A percentile compares a stretch with the other conserved stretches of the same genome.
Conservation (phyloP, 2,113 vertebrate species). For the Rhynchopsitta pachyrhyncha region DNA sequence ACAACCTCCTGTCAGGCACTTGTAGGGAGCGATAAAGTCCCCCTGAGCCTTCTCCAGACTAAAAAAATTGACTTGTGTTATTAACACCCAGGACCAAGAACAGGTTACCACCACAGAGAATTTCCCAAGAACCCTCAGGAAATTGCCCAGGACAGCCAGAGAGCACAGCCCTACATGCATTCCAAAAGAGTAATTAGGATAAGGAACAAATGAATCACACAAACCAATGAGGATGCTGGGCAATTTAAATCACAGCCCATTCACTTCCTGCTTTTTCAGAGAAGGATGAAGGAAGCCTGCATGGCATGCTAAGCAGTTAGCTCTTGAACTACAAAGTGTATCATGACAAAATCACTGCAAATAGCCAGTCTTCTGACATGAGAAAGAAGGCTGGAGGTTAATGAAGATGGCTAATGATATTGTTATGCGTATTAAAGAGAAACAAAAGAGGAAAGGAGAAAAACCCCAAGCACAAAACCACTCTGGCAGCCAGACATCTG, state of each 20-base stretch:
- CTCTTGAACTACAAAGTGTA: neutral
- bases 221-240: neutral
- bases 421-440: neutral
- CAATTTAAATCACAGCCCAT: neutral
- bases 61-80: neutral
- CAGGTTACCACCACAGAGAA: neutral
- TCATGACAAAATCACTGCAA: neutral
- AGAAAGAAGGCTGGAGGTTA: neutral
- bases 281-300: neutral
- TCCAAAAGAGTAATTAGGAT: neutral
- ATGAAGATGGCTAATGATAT: neutral
- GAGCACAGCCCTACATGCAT: neutral
- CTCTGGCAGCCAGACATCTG: neutral
- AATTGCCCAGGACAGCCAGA: neutral
- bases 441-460: neutral
- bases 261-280: neutral
- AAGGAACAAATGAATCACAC: neutral
- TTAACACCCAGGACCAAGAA: neutral
- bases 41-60: neutral
- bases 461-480: neutral
- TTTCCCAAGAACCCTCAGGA: neutral
- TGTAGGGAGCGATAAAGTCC: neutral
- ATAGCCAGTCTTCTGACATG: neutral
- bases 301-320: constrained; percentile 21
- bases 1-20: neutral